Percentiles rank a stretch among this genome's conserved stretches.
Evolutionary conservation across 2,888 invertebrate genomes (phyloP).

Genomic region (Disparrhopalites patrizii): DNA sequence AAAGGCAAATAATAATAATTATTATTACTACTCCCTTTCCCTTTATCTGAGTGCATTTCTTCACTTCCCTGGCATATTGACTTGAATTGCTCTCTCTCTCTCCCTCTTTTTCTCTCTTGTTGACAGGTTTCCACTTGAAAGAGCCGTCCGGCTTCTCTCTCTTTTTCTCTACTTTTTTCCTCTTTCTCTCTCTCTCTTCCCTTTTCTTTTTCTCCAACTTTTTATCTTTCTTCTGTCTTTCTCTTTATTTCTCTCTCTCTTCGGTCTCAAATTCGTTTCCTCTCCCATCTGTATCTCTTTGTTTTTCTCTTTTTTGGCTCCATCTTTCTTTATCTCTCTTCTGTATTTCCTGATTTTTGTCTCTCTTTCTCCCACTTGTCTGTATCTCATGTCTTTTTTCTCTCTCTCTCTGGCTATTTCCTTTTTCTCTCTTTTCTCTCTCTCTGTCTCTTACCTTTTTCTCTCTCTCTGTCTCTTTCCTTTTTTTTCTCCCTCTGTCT

Average conservation of each 20-base stretch:
- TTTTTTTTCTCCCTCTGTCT: not conserved
- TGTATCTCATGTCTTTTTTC: too few relatives aligned
- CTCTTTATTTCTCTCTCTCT: not conserved
- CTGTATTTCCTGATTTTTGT: too few relatives aligned
- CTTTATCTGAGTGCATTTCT: too few relatives aligned
- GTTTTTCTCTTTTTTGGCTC: not conserved
- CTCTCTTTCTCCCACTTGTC: not conserved
- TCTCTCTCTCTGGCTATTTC: too few relatives aligned
- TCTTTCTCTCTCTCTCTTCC: not conserved
- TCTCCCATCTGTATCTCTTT: not conserved
- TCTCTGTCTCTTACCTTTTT: not conserved
- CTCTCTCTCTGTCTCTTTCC: conserved; percentile 2
- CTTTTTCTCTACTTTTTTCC: not conserved
- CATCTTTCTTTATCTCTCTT: too few relatives aligned
- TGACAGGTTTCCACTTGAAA: not conserved
- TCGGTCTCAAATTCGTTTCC: too few relatives aligned
- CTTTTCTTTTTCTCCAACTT: not conserved
- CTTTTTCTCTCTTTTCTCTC: not conserved
- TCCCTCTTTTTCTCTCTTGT: conserved; percentile 3
- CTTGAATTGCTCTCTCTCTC: too few relatives aligned
- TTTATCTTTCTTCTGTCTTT: not conserved
- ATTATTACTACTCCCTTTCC: too few relatives aligned
- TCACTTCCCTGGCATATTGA: too few relatives aligned
- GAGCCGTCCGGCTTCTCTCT: conserved; percentile 2
- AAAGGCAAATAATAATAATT: conserved; percentile 30